phyloP scores from a whole-genome alignment of 2,888 invertebrate species.

The Lasioglossum calceatum region DNA sequence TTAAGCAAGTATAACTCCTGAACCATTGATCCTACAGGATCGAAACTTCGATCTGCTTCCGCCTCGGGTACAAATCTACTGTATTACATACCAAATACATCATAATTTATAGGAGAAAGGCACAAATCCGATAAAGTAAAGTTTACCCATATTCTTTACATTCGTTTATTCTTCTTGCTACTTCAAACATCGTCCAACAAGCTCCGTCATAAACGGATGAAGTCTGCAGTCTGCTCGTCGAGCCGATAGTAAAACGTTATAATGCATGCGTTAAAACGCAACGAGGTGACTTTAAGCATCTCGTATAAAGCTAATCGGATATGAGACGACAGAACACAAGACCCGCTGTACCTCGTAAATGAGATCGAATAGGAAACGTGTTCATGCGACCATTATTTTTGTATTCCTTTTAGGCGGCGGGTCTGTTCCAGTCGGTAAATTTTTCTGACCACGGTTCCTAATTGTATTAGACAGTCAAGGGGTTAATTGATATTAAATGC shows the following conservation, averaged over 20 bases:
- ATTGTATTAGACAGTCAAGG: background rate
- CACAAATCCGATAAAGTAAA: too few relatives aligned
- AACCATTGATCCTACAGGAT: too few relatives aligned
- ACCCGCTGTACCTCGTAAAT: background rate
- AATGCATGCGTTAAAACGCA: background rate
- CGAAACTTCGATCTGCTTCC: too few relatives aligned
- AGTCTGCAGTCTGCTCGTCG: background rate
- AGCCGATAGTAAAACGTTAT: background rate
- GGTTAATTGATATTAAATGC: conserved; percentile 8
- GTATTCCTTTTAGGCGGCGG: background rate
- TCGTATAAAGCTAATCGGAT: background rate
- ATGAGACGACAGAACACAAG: conserved; percentile 1
- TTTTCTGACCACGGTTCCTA: background rate
- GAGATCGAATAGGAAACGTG: background rate
- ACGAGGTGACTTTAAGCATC: conserved; percentile 1
- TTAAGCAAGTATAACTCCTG: too few relatives aligned
- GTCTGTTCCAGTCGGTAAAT: background rate
- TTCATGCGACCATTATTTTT: background rate
- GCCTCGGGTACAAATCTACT: too few relatives aligned
- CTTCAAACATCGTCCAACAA: background rate
- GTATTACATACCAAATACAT: too few relatives aligned
- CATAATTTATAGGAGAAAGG: too few relatives aligned
- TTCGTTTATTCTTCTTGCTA: background rate
- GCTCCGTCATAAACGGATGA: background rate
- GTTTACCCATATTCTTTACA: too few relatives aligned